These are phyloP conservation scores for Planiliza haematocheilus DNA, from an alignment of 2,113 vertebrate genomes.

Conservation along the genomic window DNA sequence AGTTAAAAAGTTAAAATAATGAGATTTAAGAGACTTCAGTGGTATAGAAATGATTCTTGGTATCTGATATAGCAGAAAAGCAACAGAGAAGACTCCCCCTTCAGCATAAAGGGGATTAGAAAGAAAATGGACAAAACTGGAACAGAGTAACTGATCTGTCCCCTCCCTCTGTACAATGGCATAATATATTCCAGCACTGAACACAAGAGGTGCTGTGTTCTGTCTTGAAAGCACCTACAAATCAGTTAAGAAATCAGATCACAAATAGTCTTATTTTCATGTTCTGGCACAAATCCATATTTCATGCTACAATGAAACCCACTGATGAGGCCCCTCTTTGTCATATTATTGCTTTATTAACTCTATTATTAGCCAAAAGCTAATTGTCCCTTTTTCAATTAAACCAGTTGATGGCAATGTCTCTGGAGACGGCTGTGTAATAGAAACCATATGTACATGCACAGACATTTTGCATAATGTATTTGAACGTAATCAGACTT, in stretches of 20 bases:
- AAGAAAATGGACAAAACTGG: not conserved
- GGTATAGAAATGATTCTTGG: not conserved
- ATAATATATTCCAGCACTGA: not conserved
- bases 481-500: not conserved
- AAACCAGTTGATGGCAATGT: conserved; percentile 20
- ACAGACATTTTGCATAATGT: not conserved
- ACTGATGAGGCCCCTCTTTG: not conserved
- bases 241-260: conserved; percentile 1
- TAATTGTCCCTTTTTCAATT: conserved; percentile 40
- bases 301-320: conserved; percentile 17
- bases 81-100: conserved; percentile 2
- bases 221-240: conserved; percentile 9
- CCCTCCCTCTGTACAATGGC: not conserved
- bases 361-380: conserved; percentile 19
- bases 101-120: conserved; percentile 13
- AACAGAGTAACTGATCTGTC: not conserved
- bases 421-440: not conserved
- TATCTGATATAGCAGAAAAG: not conserved
- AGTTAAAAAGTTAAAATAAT: too few relatives aligned
- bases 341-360: conserved; percentile 18
- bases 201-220: not conserved
- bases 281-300: not conserved
- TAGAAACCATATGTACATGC: not conserved
- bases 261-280: conserved; percentile 1
- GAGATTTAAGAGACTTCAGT: too few relatives aligned